phyloP scores from a whole-genome alignment of 2,113 vertebrate genomes.

The Indicator indicator region DNA sequence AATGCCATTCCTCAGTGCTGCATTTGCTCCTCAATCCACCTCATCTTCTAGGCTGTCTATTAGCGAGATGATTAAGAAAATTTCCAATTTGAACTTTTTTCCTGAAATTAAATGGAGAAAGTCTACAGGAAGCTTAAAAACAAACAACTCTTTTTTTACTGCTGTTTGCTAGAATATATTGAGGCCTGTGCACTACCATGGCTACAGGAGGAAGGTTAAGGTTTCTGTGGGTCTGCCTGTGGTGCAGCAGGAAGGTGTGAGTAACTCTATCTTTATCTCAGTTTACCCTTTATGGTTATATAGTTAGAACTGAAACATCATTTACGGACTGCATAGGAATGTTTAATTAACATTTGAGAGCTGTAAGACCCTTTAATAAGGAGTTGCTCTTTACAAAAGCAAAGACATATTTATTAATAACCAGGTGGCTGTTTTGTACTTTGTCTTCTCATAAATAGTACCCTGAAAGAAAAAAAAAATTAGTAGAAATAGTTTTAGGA shows the following conservation, averaged over 20 bases:
- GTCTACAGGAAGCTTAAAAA: neutral
- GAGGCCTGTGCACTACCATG: neutral
- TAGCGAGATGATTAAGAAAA: neutral
- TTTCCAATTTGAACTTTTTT: neutral
- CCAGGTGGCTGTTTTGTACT: neutral
- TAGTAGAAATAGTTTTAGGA: neutral
- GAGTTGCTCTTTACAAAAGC: neutral
- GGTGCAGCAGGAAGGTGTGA: neutral
- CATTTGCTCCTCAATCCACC: neutral
- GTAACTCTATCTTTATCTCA: neutral
- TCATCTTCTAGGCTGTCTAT: neutral
- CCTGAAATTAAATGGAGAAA: neutral
- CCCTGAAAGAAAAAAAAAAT: neutral
- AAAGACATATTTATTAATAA: slow-evolving; percentile 16
- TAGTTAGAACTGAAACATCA: neutral
- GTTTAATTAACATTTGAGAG: neutral
- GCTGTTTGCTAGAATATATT: neutral
- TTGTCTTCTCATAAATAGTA: neutral
- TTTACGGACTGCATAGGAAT: neutral
- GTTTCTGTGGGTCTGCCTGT: neutral
- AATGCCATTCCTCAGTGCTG: neutral
- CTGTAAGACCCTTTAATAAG: neutral
- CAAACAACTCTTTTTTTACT: neutral
- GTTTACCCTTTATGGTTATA: neutral
- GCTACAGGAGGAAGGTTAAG: neutral